Percentiles rank a stretch among this genome's conserved stretches.
phyloP scores from a whole-genome alignment of 2,888 invertebrate genomes.

The Steinernema carpocapsae region DNA sequence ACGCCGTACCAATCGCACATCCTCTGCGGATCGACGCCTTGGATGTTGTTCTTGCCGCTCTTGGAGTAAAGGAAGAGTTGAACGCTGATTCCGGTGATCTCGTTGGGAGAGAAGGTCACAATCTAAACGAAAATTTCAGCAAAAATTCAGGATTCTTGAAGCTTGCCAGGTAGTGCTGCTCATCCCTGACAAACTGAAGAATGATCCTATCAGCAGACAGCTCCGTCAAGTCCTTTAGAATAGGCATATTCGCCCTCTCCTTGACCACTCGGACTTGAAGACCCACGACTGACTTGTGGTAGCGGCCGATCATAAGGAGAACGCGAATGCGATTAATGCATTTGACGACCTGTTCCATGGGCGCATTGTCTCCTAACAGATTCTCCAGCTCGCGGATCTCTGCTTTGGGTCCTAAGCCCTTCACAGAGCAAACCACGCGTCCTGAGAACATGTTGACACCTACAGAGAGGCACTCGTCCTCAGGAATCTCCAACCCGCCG shows the following conservation, averaged over 20 bases:
- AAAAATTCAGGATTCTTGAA: not conserved
- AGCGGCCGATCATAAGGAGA: constrained; percentile 58
- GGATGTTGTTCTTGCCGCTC: not conserved
- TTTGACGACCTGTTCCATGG: constrained; percentile 41
- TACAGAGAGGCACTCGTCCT: constrained; percentile 50
- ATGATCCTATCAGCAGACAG: constrained; percentile 49
- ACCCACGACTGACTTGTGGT: constrained; percentile 52
- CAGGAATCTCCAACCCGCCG: constrained; percentile 21
- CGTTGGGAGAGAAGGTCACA: constrained; percentile 46
- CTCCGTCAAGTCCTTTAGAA: constrained; percentile 35
- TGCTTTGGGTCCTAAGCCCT: constrained; percentile 42
- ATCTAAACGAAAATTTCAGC: constrained; percentile 40
- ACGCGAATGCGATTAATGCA: constrained; percentile 50
- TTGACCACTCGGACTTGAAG: constrained; percentile 48
- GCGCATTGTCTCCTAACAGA: constrained; percentile 11
- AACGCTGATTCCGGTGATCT: constrained; percentile 39
- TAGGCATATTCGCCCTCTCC: constrained; percentile 38
- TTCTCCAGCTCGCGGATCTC: constrained; percentile 46
- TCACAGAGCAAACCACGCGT: constrained; percentile 55
- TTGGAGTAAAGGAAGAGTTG: constrained; percentile 40
- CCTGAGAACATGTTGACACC: constrained; percentile 64
- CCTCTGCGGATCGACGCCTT: not conserved
- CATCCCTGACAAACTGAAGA: constrained; percentile 55
- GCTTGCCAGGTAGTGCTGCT: constrained; percentile 50
- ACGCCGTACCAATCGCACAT: constrained; percentile 18